These are phyloP conservation scores for Pachyramphus minor DNA, from an alignment of 2,113 vertebrate species.

Conservation along the genomic window DNA sequence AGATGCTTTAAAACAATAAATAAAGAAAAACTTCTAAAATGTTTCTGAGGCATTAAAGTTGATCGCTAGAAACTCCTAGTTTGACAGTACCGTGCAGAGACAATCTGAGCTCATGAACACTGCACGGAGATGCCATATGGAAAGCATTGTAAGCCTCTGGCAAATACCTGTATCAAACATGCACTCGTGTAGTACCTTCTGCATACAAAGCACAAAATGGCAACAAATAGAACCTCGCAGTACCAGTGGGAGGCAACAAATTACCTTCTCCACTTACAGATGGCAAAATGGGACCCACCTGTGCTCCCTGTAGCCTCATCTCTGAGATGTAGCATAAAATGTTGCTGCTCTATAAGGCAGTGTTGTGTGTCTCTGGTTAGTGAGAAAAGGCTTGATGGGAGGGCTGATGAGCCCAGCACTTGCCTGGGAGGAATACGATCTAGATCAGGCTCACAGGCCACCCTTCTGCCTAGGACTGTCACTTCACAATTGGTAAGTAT, in stretches of 20 bases:
- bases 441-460: neutral
- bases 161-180: constrained; percentile 41
- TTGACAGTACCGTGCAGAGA: neutral
- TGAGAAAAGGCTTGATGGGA: neutral
- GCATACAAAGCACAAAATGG: constrained; percentile 17
- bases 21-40: neutral
- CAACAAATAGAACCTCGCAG: neutral
- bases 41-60: neutral
- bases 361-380: neutral
- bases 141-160: constrained; percentile 56
- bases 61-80: neutral
- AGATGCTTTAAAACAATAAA: neutral
- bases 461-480: neutral
- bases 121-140: neutral
- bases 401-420: neutral
- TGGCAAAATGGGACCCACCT: constrained; percentile 11
- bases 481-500: neutral
- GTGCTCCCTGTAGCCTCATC: neutral
- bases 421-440: neutral
- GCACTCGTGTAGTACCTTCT: neutral
- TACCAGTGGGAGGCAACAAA: neutral
- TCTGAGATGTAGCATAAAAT: neutral
- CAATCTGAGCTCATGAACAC: neutral
- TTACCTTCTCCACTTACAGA: constrained; percentile 23
- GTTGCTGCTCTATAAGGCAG: neutral